Base-by-base conservation (phyloP, 2,888 invertebrate genomes). In the Dusona sp. region DNA sequence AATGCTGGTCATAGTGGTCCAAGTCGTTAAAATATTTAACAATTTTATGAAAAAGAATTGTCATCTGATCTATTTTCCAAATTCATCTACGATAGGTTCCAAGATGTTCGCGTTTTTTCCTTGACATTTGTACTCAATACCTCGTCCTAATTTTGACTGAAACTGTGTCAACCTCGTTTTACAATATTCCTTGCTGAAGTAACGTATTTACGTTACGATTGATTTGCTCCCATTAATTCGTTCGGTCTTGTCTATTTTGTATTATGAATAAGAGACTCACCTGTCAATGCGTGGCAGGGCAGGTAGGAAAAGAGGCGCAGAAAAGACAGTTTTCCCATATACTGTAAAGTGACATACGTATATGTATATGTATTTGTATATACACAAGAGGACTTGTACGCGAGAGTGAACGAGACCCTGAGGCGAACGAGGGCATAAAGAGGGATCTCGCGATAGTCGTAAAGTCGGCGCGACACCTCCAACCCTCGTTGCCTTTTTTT, bases 221-320 rank as follows among this genome's bases (percentile, higher is more conserved):
- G 77, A 77, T 78, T 78, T 80, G 45, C 61, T 70, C 38, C 3
- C 81, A 81, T 85, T 81, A 81, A 85, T 81, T 85, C 38, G 67
- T 72, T 38, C 81, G 67, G 25, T 80, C 73, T 78, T 73, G 25
- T 85, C 33, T 51, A 73, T 81, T 81, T 73, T 78, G 54, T 45
- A 57, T 73, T 36, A 33, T n/a, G 38, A 70, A 61, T 29, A 54
- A 72, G 45, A 68, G 45, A 57, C 45, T 38, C 33, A 64, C 64
- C 70, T 51, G 82, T 64, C 82, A 25, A 36, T 48, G 3, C 6
- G 61, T 25, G 29, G 68, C 22, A 65, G 13, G 29, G 68, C 22
- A 65, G 13, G n/a, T 11, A 16, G 57, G 19, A 45, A 45, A 42
- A 51, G 36, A 68, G 83, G 57, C 68, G 42, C 51, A 61, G 48